These are phyloP conservation scores for Lochmaea capreae DNA, from an alignment of 2,888 invertebrate genomes.

Conservation along the genomic window DNA sequence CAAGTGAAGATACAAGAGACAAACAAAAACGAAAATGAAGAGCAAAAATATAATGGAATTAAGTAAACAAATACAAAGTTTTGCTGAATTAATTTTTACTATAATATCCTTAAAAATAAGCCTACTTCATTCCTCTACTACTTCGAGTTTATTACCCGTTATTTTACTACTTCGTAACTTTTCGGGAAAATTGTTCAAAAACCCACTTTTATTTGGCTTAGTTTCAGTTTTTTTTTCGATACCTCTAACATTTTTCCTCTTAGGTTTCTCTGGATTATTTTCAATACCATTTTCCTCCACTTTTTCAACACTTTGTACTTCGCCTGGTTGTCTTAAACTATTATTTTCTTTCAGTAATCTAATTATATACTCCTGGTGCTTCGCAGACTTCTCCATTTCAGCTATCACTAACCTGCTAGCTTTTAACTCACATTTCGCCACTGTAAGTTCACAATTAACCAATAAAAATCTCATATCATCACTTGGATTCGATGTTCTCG, in stretches of 20 bases:
- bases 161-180: not conserved
- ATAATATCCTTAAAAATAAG: too few species aligned
- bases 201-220: not conserved
- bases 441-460: constrained; percentile 10
- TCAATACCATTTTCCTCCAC: not conserved
- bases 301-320: not conserved
- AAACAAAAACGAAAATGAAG: too few species aligned
- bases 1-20: too few species aligned
- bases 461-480: constrained; percentile 7
- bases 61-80: too few species aligned
- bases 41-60: too few species aligned
- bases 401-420: not conserved
- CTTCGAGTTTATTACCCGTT: too few species aligned
- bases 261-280: not conserved
- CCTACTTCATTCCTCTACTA: not conserved
- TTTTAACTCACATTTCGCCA: constrained; percentile 13
- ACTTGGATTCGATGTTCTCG: not conserved
- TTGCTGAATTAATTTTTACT: too few species aligned
- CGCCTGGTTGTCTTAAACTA: not conserved
- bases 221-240: not conserved
- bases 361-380: constrained; percentile 2
- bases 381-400: constrained; percentile 10
- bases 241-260: not conserved
- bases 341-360: not conserved
- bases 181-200: not conserved